Base-by-base conservation (phyloP, 2,888 invertebrate species). In the Nomada hirtipes region DNA sequence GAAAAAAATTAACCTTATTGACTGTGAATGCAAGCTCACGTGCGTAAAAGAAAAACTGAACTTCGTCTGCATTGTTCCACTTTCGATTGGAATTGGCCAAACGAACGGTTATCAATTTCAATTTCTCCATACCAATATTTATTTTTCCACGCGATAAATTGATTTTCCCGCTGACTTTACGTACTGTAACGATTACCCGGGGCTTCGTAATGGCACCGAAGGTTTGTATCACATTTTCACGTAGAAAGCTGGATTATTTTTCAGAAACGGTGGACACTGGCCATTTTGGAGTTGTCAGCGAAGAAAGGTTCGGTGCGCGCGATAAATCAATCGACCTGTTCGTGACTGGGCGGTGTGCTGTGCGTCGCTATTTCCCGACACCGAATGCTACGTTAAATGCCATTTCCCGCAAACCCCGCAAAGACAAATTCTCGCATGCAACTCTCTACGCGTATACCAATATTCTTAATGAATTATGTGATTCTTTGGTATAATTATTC, bases 281-380 rank as follows among this genome's bases (percentile, higher is more conserved):
- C 20, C 53, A 20, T 52, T 52, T 67, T 2, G 13, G 36, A 67
- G 9, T 53, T 67, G n/a, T 53, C 67, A 67, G 18, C 36, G 36
- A 36, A 67, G 67, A 36, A 53, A 53, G 7, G n/a, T 15, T 29
- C n/a, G 29, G 7, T 18, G 29, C 18, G 50, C 23, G 26, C 13
- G 64, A 64, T 64, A 64, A 52, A 64, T 64, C 64, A 64, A 64
- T 64, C 64, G 18, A 29, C n/a, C 20, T 18, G 64, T 64, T 64
- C 64, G 50, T 50, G 50, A 18, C 13, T 26, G 60, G 36, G 36
- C 60, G n/a, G 10, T 20, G 60, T 36, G 42, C n/a, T 1, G 23
- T 52, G 18, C 29, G 29, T 52, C 13, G n/a, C 52, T 23, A 11
- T 23, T 52, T 52, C 26, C n/a, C 29, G 23, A 60, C 44, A 44